Evolutionary conservation across 2,797 vertebrate genomes (phyloP).

Genomic region (Anomalospiza imberbis): DNA sequence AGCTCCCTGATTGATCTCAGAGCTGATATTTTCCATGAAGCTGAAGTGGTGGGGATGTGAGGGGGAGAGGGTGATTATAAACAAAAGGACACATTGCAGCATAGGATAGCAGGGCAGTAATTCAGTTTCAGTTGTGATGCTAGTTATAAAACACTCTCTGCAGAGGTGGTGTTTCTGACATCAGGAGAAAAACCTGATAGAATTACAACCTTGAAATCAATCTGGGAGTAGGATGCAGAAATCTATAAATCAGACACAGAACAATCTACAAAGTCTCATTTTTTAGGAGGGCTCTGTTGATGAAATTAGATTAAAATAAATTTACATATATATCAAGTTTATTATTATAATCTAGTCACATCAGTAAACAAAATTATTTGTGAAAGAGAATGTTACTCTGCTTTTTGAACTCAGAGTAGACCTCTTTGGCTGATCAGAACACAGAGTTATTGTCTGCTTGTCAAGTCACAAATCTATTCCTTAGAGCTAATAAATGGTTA

Average conservation of each 20-base stretch:
- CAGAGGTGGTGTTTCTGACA: constrained; percentile 63
- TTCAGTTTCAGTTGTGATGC: constrained; percentile 52
- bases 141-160: constrained; percentile 65
- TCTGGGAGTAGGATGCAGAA: constrained; percentile 66
- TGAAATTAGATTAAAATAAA: constrained; percentile 80
- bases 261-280: constrained; percentile 64
- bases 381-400: constrained; percentile 51
- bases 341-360: constrained; percentile 76
- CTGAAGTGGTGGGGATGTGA: neutral
- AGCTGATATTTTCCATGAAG: constrained; percentile 16
- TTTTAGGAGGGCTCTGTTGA: constrained; percentile 69
- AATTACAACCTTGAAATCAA: constrained; percentile 70
- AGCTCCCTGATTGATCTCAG: constrained; percentile 54
- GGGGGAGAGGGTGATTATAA: constrained; percentile 29
- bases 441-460: constrained; percentile 74
- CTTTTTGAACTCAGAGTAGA: constrained; percentile 56
- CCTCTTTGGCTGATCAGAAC: constrained; percentile 71
- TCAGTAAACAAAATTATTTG: constrained; percentile 74
- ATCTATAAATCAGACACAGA: constrained; percentile 73
- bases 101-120: constrained; percentile 44
- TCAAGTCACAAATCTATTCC: constrained; percentile 73
- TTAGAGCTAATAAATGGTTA: constrained; percentile 72
- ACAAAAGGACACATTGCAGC: constrained; percentile 29
- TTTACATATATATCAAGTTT: constrained; percentile 82
- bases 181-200: constrained; percentile 68